Conservation (phyloP, 1,140 invertebrate genomes). For the Capitella teleta region DNA sequence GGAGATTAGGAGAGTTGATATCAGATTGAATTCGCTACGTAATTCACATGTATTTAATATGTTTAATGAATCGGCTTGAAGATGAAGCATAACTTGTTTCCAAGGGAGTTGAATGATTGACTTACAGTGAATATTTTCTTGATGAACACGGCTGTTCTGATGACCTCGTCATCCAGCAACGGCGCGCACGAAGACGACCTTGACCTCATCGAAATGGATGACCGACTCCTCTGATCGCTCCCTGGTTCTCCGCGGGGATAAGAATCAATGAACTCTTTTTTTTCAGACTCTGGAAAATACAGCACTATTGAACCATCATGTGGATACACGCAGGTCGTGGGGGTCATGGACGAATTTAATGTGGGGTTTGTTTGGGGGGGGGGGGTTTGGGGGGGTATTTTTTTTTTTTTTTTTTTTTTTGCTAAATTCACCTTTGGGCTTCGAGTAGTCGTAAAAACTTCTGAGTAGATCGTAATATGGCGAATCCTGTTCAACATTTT, state of each 20-base stretch:
- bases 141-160: conserved; percentile 32
- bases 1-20: no score
- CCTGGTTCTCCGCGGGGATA: background rate
- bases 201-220: background rate
- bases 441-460: background rate
- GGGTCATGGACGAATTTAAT: no score
- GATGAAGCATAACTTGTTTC: no score
- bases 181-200: no score
- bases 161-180: conserved; percentile 24
- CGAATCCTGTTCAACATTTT: background rate
- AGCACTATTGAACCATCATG: background rate
- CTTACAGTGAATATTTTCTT: conserved; percentile 30
- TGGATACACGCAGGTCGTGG: background rate
- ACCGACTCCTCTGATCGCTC: no score
- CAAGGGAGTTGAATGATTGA: no score
- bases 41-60: no score
- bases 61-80: no score
- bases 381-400: background rate
- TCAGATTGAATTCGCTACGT: no score
- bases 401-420: background rate
- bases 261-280: background rate
- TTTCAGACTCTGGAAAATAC: background rate
- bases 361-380: no score
- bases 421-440: background rate
- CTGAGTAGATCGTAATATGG: background rate